Percentiles rank a stretch among this genome's conserved stretches.
These are phyloP conservation scores for Anadara kagoshimensis DNA, from an alignment of 1,140 invertebrate genomes.

Conservation along the genomic window DNA sequence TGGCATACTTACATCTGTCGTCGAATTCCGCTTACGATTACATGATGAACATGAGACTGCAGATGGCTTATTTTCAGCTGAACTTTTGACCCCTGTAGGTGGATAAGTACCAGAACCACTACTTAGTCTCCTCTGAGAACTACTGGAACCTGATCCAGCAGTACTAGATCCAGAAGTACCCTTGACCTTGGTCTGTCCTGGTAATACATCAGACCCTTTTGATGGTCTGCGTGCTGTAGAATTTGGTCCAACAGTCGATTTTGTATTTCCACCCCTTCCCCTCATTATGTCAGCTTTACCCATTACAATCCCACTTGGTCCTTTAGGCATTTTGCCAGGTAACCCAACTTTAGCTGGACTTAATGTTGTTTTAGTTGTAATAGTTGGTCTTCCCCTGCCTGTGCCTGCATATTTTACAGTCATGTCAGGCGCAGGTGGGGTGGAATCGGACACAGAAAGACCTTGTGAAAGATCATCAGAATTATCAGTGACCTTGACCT, in stretches of 20 bases:
- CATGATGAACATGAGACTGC: too few species aligned
- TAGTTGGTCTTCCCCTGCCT: too few species aligned
- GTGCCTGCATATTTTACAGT: conserved; percentile 11
- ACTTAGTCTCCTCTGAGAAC: not conserved
- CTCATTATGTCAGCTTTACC: conserved; percentile 37
- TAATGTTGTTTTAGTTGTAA: not conserved
- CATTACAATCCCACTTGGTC: conserved; percentile 40
- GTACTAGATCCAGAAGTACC: not conserved
- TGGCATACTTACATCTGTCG: too few species aligned
- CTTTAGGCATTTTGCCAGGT: conserved; percentile 20
- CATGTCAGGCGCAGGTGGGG: conserved; percentile 5
- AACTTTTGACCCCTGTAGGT: not conserved
- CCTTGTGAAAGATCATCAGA: too few species aligned
- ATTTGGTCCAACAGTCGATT: not conserved
- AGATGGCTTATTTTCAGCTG: too few species aligned
- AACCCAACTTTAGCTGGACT: conserved; percentile 3
- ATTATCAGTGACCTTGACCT: too few species aligned
- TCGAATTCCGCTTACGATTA: too few species aligned
- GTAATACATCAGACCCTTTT: not conserved
- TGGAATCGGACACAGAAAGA: too few species aligned
- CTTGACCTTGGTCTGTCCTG: not conserved
- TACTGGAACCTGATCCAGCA: not conserved
- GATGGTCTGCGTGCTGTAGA: not conserved
- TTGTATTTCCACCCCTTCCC: conserved; percentile 22
- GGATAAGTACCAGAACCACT: not conserved